A percentile compares a stretch with the other conserved stretches of the same genome.
phyloP scores from a whole-genome alignment of 2,888 invertebrate species.

The Eudasyphora cyanicolor region DNA sequence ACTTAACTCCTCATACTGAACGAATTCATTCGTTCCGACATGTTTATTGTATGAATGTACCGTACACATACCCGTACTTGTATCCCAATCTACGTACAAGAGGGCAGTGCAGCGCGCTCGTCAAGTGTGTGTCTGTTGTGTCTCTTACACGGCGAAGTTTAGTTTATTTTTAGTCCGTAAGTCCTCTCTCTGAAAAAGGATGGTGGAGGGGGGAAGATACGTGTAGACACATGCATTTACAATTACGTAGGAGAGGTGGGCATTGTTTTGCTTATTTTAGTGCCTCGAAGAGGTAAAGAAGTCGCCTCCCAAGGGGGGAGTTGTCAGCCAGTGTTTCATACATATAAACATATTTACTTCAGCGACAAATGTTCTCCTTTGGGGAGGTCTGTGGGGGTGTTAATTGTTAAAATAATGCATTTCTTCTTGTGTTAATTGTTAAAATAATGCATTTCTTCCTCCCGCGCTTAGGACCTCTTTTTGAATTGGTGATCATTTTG shows the following conservation, averaged over 20 bases:
- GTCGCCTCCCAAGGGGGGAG: slow-evolving; percentile 26
- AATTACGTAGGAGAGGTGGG: slow-evolving; percentile 19
- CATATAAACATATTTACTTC: not conserved
- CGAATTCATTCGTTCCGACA: slow-evolving; percentile 18
- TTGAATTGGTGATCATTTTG: too few relatives aligned
- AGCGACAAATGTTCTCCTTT: not conserved
- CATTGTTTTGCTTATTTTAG: slow-evolving; percentile 9
- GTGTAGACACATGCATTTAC: not conserved
- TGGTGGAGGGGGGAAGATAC: not conserved
- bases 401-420: too few relatives aligned
- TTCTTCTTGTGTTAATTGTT: too few relatives aligned
- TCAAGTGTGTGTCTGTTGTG: not conserved
- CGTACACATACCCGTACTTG: not conserved
- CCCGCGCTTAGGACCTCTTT: too few relatives aligned
- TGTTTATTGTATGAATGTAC: slow-evolving; percentile 14
- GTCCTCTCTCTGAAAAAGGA: not conserved
- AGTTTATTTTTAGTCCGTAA: slow-evolving; percentile 20
- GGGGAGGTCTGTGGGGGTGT: not conserved
- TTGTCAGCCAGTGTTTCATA: not conserved
- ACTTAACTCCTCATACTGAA: slow-evolving; percentile 16
- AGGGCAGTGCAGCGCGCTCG: not conserved
- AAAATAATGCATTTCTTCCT: too few relatives aligned
- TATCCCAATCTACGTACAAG: not conserved
- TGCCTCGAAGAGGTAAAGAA: not conserved
- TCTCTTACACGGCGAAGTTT: not conserved